Evolutionary conservation across 2,888 invertebrate genomes (phyloP).

Genomic region (Sarcophaga subvicina): DNA sequence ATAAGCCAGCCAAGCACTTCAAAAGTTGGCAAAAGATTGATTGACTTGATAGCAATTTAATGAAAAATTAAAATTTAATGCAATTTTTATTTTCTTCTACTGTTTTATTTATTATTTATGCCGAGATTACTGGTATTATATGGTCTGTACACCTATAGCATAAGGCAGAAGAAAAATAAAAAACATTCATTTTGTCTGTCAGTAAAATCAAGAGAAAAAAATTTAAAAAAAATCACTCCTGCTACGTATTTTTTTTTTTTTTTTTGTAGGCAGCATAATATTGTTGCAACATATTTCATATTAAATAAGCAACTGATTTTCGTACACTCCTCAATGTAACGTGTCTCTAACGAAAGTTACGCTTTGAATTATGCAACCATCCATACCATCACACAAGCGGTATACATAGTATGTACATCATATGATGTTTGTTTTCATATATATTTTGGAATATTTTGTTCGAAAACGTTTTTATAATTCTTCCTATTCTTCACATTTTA

Average conservation of each 20-base stretch:
- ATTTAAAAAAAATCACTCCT: too few species aligned
- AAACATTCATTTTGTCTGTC: neutral
- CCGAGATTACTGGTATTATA: slow-evolving; percentile 5
- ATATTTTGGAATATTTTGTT: neutral
- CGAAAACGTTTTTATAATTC: neutral
- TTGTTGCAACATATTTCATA: slow-evolving; percentile 10
- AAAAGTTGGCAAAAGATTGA: slow-evolving; percentile 65
- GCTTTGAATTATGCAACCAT: slow-evolving; percentile 38
- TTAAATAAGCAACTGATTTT: slow-evolving; percentile 59
- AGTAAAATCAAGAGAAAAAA: too few species aligned
- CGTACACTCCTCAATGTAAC: slow-evolving; percentile 63
- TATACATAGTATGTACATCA: too few species aligned
- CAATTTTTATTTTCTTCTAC: slow-evolving; percentile 45
- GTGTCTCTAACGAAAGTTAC: slow-evolving; percentile 64
- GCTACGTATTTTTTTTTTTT: neutral
- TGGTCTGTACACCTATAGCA: slow-evolving; percentile 20
- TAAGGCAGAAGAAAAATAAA: slow-evolving; percentile 4
- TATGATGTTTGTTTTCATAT: too few species aligned
- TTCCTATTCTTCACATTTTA: slow-evolving; percentile 5
- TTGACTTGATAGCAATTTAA: slow-evolving; percentile 69
- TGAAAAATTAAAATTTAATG: slow-evolving; percentile 68
- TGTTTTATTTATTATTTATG: neutral
- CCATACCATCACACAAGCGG: neutral
- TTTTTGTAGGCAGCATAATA: too few species aligned
- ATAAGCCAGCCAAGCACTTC: slow-evolving; percentile 8